These are phyloP conservation scores for Hemitrygon akajei DNA, from an alignment of 2,797 vertebrate species.

Conservation along the genomic window DNA sequence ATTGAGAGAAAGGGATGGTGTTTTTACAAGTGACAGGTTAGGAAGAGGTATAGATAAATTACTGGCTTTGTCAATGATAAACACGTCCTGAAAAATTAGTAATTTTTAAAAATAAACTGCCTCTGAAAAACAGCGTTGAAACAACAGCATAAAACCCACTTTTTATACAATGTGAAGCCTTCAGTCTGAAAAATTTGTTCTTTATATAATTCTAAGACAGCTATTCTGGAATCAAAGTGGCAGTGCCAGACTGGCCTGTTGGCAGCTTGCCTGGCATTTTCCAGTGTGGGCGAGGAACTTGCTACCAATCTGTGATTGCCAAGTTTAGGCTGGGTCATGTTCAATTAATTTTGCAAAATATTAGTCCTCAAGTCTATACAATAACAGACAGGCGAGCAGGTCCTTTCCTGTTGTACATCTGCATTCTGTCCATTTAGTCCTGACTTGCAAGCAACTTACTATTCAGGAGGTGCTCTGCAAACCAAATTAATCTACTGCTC, in stretches of 20 bases:
- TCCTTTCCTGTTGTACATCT: slow-evolving; percentile 18
- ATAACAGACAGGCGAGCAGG: background rate
- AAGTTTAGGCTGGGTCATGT: background rate
- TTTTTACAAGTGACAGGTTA: too few species aligned
- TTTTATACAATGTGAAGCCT: background rate
- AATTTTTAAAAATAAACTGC: too few species aligned
- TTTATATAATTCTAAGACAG: background rate
- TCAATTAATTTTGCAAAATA: background rate
- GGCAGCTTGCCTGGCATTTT: background rate
- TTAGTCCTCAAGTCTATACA: background rate
- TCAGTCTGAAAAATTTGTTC: background rate
- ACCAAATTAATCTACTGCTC: background rate
- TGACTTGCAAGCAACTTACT: background rate
- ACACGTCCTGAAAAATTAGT: too few species aligned
- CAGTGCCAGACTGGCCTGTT: background rate
- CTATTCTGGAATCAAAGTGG: background rate
- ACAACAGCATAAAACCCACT: background rate
- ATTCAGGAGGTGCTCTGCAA: background rate
- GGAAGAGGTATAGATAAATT: too few species aligned
- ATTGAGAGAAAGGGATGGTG: too few species aligned
- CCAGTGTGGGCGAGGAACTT: background rate
- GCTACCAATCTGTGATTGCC: background rate
- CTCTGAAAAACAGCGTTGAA: background rate
- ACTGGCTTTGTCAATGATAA: too few species aligned
- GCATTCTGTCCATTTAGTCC: background rate